These are phyloP conservation scores for Pilophorus perplexus DNA, from an alignment of 2,888 invertebrate species.

Conservation along the genomic window DNA sequence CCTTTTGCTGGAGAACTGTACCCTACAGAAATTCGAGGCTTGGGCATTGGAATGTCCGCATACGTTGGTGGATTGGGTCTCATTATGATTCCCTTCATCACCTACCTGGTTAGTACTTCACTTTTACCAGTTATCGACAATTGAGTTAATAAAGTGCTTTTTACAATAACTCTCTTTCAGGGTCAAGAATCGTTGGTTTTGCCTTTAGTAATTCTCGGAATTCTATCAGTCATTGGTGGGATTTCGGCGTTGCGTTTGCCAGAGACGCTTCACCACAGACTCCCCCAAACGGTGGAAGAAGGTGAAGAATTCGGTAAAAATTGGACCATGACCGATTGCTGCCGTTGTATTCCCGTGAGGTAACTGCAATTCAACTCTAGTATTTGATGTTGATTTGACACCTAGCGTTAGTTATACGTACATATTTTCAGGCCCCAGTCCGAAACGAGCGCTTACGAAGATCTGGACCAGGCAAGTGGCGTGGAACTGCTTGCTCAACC, in stretches of 20 bases:
- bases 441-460: conserved; percentile 67
- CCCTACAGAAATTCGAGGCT: conserved; percentile 82
- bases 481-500: conserved; percentile 49
- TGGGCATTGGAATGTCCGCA: conserved; percentile 87
- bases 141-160: not conserved
- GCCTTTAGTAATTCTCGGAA: conserved; percentile 81
- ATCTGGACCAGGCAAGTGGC: conserved; percentile 60
- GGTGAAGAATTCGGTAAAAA: conserved; percentile 83
- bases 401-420: too few species aligned
- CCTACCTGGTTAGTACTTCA: conserved; percentile 71
- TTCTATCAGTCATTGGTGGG: conserved; percentile 76
- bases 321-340: conserved; percentile 73
- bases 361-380: conserved; percentile 18
- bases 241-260: conserved; percentile 75
- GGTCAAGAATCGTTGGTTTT: conserved; percentile 80
- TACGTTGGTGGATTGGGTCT: conserved; percentile 86
- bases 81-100: conserved; percentile 85
- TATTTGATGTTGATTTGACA: too few species aligned
- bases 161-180: conserved; percentile 55
- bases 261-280: conserved; percentile 76
- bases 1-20: conserved; percentile 90
- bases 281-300: conserved; percentile 84
- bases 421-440: conserved; percentile 54
- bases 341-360: conserved; percentile 63
- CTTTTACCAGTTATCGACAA: not conserved